Evolutionary conservation across 2,113 vertebrate genomes (phyloP), one percentile per base, ranked within the genome.

Genomic region (Platichthys stellatus): DNA sequence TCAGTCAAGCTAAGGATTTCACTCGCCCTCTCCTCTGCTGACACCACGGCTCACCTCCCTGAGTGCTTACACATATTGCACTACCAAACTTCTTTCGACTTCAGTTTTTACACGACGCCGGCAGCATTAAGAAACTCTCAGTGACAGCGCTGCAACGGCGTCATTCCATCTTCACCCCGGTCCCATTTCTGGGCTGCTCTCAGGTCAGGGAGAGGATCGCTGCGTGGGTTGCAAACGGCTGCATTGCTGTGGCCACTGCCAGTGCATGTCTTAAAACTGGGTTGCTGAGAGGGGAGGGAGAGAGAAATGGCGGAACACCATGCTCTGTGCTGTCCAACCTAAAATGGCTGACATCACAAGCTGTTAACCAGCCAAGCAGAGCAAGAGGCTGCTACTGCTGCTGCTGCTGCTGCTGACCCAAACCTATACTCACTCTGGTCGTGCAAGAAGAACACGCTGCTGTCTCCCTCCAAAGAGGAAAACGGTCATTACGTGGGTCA

Each of bases 281-380:
- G 86, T 78, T 90, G 86, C 81, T 88, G 82, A 87, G 89, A 89
- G 78, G 88, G 87, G 82, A 86, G 83, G 85, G 86, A 88, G 88
- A 78, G 72, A 85, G 83, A 94, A 87, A 94, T 93, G 94, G 93
- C 92, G 89, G 90, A 89, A 85, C 90, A 93, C 85, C 90, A 87
- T 80, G 88, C 91, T 87, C 88, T 88, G 84, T 87, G 91, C 91
- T 86, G 94, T 91, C 92, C 93, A 89, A 93, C 88, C 92, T 94
- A 95, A 95, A 94, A 95, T 95, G 94, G 94, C 94, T 92, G 94
- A 95, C 94, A 93, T 93, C 90, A 93, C 89, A 92, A 88, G 85
- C 92, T 91, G 90, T 88, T 85, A 86, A 87, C 84, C 92, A 93
- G 88, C 82, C 84, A 92, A 91, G 87, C 89, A 89, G 88, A 87